phyloP scores from a whole-genome alignment of 2,113 vertebrate species.

The Lanius ludovicianus region DNA sequence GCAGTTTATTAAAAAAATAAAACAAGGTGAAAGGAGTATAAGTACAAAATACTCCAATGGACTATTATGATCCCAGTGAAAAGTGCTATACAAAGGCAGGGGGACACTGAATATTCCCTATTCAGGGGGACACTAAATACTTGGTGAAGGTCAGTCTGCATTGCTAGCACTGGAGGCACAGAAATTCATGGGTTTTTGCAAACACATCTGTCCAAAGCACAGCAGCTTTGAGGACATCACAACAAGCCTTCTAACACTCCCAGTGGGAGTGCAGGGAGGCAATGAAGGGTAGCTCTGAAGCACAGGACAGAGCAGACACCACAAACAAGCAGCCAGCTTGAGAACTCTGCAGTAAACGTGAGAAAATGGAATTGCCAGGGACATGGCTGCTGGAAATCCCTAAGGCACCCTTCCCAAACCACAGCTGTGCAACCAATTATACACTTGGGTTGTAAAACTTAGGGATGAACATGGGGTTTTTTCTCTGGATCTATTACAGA shows the following conservation, averaged over 20 bases:
- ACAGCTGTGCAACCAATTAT: background rate
- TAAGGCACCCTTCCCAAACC: background rate
- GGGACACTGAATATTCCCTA: background rate
- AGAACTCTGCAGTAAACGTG: background rate
- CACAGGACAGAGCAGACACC: background rate
- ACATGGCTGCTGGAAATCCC: background rate
- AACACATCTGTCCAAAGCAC: background rate
- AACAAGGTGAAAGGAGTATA: background rate
- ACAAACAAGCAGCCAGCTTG: background rate
- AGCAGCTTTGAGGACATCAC: background rate
- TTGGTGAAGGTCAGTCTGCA: background rate
- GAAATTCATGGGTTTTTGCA: background rate
- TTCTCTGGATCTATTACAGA: background rate
- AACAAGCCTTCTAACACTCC: background rate
- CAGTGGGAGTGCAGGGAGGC: accelerated
- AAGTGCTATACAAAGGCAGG: background rate
- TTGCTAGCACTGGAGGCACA: background rate
- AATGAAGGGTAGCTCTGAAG: background rate
- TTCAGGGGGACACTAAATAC: background rate
- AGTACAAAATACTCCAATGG: background rate
- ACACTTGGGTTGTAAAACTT: background rate
- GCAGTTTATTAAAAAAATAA: background rate
- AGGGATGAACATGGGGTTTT: background rate
- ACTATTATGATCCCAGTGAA: background rate
- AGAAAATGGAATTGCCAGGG: background rate